Conservation (phyloP, 2,797 vertebrate genomes). For the Moxostoma hubbsi region DNA sequence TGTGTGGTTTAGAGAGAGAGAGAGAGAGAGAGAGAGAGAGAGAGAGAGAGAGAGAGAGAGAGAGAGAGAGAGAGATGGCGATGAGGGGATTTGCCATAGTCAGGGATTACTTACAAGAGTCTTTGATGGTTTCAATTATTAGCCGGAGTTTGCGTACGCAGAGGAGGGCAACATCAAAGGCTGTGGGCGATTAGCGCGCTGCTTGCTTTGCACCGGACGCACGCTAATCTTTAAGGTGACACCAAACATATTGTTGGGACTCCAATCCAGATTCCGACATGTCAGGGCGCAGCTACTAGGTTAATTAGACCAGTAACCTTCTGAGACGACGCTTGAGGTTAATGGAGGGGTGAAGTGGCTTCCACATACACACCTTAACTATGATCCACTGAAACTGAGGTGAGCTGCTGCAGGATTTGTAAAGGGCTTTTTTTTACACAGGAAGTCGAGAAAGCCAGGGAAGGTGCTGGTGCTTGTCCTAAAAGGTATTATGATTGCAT, state of each 20-base stretch:
- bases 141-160: conserved; percentile 62
- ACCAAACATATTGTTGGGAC: conserved; percentile 62
- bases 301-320: conserved; percentile 61
- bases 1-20: conserved; percentile 40
- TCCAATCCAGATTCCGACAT: conserved; percentile 56
- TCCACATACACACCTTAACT: conserved; percentile 30
- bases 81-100: conserved; percentile 60
- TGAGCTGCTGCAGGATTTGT: not conserved
- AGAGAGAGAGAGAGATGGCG: conserved; percentile 40
- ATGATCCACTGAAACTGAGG: not conserved
- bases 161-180: conserved; percentile 65
- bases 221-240: conserved; percentile 67
- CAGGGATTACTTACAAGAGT: conserved; percentile 61
- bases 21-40: conserved; percentile 34
- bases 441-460: too few species aligned
- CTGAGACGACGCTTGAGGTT: not conserved
- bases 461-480: too few species aligned
- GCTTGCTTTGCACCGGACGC: conserved; percentile 54
- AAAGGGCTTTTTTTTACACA: conserved; percentile 13
- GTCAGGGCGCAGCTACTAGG: conserved; percentile 41
- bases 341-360: conserved; percentile 6
- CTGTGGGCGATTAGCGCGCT: conserved; percentile 58
- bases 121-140: conserved; percentile 73
- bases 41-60: conserved; percentile 36
- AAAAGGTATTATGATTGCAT: too few species aligned